A percentile compares a stretch with the other conserved stretches of the same genome.
Evolutionary conservation across 2,797 vertebrate genomes (phyloP).

Genomic region (Phoxinus dragarum): DNA sequence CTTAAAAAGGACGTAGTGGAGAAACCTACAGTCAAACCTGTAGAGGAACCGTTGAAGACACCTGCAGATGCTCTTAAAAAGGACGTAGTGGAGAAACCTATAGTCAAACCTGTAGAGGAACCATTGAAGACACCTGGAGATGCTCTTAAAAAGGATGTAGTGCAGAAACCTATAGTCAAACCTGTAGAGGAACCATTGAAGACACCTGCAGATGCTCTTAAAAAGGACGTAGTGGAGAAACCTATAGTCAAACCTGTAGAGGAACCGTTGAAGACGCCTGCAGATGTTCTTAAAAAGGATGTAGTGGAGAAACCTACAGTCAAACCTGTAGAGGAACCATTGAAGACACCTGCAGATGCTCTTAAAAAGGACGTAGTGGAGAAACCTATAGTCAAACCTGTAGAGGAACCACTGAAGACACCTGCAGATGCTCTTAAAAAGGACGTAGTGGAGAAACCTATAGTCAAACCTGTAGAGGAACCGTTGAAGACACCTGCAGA

Average conservation of each 20-base stretch:
- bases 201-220: background rate
- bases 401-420: background rate
- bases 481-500: conserved; percentile 4
- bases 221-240: background rate
- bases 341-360: background rate
- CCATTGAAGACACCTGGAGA: background rate
- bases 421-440: background rate
- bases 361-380: background rate
- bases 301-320: background rate
- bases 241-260: background rate
- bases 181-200: background rate
- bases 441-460: background rate
- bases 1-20: background rate
- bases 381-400: background rate
- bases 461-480: background rate
- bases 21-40: background rate
- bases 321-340: conserved; percentile 1
- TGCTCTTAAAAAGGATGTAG: background rate
- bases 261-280: background rate
- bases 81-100: conserved; percentile 5
- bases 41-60: background rate
- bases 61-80: background rate
- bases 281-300: background rate
- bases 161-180: background rate
- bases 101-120: background rate